A percentile compares a stretch with the other conserved stretches of the same genome.
Evolutionary conservation across 2,888 invertebrate genomes (phyloP).

Genomic region (Epistrophe eligans): DNA sequence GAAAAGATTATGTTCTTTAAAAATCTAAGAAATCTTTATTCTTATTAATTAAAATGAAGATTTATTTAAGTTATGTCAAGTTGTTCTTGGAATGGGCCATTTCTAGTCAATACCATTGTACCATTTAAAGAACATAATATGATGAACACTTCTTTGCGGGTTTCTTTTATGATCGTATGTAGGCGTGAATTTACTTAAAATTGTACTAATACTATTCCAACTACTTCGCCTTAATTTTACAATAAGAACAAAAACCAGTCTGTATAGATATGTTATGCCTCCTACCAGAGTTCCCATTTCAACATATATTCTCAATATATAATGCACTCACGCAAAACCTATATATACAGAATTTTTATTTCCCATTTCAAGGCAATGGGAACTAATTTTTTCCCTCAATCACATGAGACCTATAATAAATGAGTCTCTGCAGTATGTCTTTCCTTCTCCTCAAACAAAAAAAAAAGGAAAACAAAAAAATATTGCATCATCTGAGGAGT

Average conservation of each 20-base stretch:
- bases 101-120: not conserved
- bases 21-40: no score
- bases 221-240: not conserved
- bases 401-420: conserved; percentile 10
- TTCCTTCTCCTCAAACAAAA: not conserved
- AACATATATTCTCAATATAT: not conserved
- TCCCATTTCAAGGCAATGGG: conserved; percentile 25
- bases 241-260: no score
- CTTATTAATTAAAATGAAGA: no score
- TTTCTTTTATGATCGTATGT: not conserved
- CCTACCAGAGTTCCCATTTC: conserved; percentile 3
- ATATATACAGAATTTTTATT: conserved; percentile 3
- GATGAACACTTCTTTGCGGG: not conserved
- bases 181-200: not conserved
- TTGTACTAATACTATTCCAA: not conserved
- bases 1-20: no score
- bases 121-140: not conserved
- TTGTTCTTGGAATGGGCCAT: not conserved
- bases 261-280: not conserved
- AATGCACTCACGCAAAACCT: not conserved
- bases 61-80: not conserved
- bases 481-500: conserved; percentile 20
- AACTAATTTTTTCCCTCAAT: conserved; percentile 37
- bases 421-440: not conserved
- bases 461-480: not conserved